These are phyloP conservation scores for Philopedon plagiatum DNA, from an alignment of 2,888 invertebrate genomes.

Conservation along the genomic window DNA sequence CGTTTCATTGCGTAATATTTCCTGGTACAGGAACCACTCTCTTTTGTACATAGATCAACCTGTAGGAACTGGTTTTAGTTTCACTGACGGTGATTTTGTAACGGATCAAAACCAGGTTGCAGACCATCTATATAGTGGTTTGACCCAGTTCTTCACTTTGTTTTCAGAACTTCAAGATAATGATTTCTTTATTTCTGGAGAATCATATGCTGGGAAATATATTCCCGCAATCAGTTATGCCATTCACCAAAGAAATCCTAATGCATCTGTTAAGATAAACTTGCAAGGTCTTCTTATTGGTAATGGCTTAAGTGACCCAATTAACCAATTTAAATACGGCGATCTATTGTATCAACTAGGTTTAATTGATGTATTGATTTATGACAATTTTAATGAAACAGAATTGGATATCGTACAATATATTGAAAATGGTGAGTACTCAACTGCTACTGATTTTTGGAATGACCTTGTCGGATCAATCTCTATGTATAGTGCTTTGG, in stretches of 20 bases:
- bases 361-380: no score
- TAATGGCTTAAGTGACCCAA: slow-evolving; percentile 71
- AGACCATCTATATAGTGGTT: slow-evolving; percentile 80
- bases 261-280: slow-evolving; percentile 71
- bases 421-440: no score
- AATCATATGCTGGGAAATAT: slow-evolving; percentile 88
- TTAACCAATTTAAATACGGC: slow-evolving; percentile 77
- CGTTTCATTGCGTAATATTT: slow-evolving; percentile 73
- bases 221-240: slow-evolving; percentile 83
- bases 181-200: slow-evolving; percentile 90
- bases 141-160: slow-evolving; percentile 86
- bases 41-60: slow-evolving; percentile 92
- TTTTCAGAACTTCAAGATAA: slow-evolving; percentile 82
- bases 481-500: neutral
- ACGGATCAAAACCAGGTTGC: slow-evolving; percentile 86
- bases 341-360: slow-evolving; percentile 81
- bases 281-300: slow-evolving; percentile 73
- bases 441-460: slow-evolving; percentile 80
- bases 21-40: slow-evolving; percentile 53
- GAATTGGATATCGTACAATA: no score
- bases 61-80: slow-evolving; percentile 92
- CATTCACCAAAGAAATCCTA: slow-evolving; percentile 77
- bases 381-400: no score
- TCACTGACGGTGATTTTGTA: slow-evolving; percentile 85
- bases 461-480: slow-evolving; percentile 70